Percentiles rank a stretch among this genome's conserved stretches.
phyloP scores from a whole-genome alignment of 2,797 vertebrate species.

The Phrynocephalus guinanensis region DNA sequence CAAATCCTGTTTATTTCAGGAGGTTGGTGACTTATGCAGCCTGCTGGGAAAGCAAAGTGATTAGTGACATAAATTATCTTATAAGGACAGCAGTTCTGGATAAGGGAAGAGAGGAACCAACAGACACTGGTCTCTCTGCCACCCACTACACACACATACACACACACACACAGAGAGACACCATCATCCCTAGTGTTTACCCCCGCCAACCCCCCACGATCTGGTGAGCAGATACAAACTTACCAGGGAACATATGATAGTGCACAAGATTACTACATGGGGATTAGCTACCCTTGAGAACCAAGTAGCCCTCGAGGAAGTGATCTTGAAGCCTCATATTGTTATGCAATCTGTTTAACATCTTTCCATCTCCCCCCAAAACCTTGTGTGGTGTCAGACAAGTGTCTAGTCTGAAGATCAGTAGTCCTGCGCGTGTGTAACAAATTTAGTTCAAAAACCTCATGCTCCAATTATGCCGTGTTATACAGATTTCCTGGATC shows the following conservation, averaged over 20 bases:
- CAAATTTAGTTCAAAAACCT: not conserved
- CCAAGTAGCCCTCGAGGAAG: too few species aligned
- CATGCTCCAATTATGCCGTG: not conserved
- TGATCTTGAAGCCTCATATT: not conserved
- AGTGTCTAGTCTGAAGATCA: not conserved
- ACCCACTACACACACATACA: not conserved
- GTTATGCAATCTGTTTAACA: not conserved
- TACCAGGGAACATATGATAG: not conserved
- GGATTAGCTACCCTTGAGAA: not conserved
- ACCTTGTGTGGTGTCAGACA: too few species aligned
- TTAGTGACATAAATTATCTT: constrained; percentile 30
- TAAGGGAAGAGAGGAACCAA: not conserved
- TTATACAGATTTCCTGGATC: not conserved
- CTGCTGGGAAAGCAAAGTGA: constrained; percentile 19
- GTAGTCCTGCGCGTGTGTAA: not conserved
- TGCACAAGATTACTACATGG: not conserved
- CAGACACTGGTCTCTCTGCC: not conserved
- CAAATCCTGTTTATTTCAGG: constrained; percentile 35
- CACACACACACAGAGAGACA: too few species aligned
- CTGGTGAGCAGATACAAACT: not conserved
- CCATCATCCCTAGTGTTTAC: not conserved
- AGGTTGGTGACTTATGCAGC: constrained; percentile 10
- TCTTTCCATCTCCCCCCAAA: not conserved
- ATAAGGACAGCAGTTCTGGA: constrained; percentile 1
- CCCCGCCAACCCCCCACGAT: not conserved